Base-by-base conservation (phyloP, 1,140 invertebrate species). In the Mercenaria mercenaria region DNA sequence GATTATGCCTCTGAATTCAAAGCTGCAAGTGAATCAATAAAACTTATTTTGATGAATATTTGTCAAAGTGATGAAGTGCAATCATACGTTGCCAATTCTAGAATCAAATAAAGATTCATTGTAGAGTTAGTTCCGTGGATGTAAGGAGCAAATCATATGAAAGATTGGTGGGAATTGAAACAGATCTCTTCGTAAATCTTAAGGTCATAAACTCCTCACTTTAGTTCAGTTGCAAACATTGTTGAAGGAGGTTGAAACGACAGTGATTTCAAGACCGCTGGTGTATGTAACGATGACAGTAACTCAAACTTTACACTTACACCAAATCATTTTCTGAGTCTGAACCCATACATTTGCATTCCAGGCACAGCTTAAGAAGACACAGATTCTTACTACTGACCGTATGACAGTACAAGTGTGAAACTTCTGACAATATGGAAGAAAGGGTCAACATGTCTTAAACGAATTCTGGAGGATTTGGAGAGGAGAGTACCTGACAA, bases 201-300 rank as follows among this genome's bases (percentile, higher is more conserved):
- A 47, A 13, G 74, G 74, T 4, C 41, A 34, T 13, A 34, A 34
- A 32, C 26, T 37, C 6, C 29, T 81, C 3, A 81, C 50, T 15
- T 26, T 81, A 8, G 32, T 50, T 29, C 79, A 81, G 37, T 18
- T 81, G 26, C 47, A 26, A 50, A 81, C n/a, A 59, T 4, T 59
- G 10, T 81, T 81, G 34, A 81, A 81, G 29, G 79, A 81, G 26
- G 34, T 26, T 18, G 79, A 81, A 29, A 8, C 79, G 8, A 26
- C 59, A 61, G 52, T 81, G 20, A 81, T 59, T 41, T 61, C 50
- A 29, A 81, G 79, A 39, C 79, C 79, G 6, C 34, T 81, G 15
- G 56, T 61, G 13, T 81, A 79, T 52, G 23, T 81, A 34, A 41
- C 20, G 74, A 79, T 47, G 74, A 50, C 47, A 20, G 41, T 47